These are phyloP conservation scores for Mystacides longicornis DNA, from an alignment of 2,888 invertebrate species.

Conservation along the genomic window DNA sequence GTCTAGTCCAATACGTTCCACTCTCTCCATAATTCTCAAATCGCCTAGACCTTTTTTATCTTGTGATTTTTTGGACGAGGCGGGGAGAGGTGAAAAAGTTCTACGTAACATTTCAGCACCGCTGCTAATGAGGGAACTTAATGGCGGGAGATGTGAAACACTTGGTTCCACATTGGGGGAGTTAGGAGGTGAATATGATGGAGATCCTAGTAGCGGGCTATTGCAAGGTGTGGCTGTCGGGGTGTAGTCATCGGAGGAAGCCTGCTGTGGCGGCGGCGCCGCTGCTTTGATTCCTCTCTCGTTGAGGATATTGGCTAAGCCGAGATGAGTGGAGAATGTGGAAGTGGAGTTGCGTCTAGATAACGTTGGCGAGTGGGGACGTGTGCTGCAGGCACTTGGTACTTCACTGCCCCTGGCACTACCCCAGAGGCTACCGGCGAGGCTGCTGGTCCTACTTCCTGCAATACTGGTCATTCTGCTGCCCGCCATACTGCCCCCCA, in stretches of 20 bases:
- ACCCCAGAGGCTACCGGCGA: constrained; percentile 60
- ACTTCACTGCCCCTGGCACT: constrained; percentile 52
- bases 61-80: constrained; percentile 6
- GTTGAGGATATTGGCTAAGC: constrained; percentile 70
- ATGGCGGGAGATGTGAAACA: constrained; percentile 33
- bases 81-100: constrained; percentile 23
- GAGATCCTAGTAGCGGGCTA: constrained; percentile 64
- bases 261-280: constrained; percentile 58
- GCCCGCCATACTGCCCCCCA: constrained; percentile 53
- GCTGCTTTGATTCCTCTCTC: constrained; percentile 69
- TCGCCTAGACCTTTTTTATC: constrained; percentile 38
- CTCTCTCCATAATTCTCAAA: constrained; percentile 54
- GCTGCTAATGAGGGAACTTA: constrained; percentile 48
- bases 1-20: constrained; percentile 61
- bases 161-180: constrained; percentile 50
- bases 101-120: constrained; percentile 42
- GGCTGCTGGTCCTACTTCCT: constrained; percentile 46
- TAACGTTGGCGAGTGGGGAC: constrained; percentile 47
- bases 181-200: constrained; percentile 45
- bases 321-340: constrained; percentile 59
- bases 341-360: constrained; percentile 76
- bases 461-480: constrained; percentile 51
- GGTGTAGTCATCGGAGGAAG: constrained; percentile 61
- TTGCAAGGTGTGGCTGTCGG: constrained; percentile 86
- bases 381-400: constrained; percentile 43